Evolutionary conservation across 1,140 invertebrate species (phyloP).

Genomic region (Rhyacophila brunnea): DNA sequence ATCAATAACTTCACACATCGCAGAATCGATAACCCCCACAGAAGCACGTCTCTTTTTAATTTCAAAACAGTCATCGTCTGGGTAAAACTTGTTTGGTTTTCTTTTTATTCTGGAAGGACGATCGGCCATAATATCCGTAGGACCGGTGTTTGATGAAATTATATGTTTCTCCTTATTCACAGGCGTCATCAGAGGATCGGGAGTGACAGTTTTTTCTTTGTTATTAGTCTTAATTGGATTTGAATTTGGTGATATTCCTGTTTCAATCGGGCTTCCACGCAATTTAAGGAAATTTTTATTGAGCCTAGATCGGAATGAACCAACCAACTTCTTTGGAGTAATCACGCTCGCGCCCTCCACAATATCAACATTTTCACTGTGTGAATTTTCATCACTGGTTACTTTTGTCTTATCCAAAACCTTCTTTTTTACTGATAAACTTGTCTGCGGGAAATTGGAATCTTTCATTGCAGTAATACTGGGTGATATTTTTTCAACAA

Average conservation of each 20-base stretch:
- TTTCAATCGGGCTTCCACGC: not conserved
- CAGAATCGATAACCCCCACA: not conserved
- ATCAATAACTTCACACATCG: no score
- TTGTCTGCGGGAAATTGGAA: not conserved
- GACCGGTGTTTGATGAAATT: no score
- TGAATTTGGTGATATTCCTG: no score
- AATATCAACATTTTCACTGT: conserved; percentile 18
- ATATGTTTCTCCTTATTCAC: not conserved
- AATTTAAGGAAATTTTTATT: conserved; percentile 22
- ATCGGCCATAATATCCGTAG: conserved; percentile 20
- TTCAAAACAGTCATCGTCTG: conserved; percentile 32
- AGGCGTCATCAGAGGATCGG: not conserved
- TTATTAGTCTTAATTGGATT: no score
- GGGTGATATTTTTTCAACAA: not conserved
- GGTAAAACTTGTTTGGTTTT: conserved; percentile 49
- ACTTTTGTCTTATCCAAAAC: not conserved
- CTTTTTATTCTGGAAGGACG: conserved; percentile 47
- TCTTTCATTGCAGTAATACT: conserved; percentile 6
- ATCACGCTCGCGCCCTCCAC: not conserved
- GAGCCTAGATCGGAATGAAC: conserved; percentile 16
- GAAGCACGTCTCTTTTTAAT: conserved; percentile 1
- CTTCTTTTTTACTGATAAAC: conserved; percentile 5
- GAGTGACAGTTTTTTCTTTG: no score
- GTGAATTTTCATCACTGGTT: not conserved
- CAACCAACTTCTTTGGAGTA: conserved; percentile 6